Base-by-base conservation (phyloP, 2,113 vertebrate species). In the Rhynchomys soricoides region DNA sequence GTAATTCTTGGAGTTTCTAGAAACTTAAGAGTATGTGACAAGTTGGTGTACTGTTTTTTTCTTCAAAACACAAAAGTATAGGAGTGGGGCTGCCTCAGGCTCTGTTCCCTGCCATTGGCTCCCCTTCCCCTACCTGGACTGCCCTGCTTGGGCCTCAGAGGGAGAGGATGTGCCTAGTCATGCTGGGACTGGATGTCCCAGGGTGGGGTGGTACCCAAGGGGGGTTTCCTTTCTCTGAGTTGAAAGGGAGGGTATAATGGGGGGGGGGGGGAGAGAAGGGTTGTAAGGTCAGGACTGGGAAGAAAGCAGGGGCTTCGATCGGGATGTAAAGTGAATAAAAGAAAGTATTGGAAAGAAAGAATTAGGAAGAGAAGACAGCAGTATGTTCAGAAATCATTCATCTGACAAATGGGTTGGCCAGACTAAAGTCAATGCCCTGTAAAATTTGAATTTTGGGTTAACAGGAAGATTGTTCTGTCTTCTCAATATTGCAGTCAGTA, bases 1-100 rank as follows among this genome's bases (percentile, higher is more conserved):
- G 24, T 91, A 74, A 34, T 89, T 95, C 59, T 93, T 66, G 31
- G 91, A 86, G 26, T 82, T 98, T 93, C 17, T 52, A 66, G 86
- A 91, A 94, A 24, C 43, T 19, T 94, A 83, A 64, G 45, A 37
- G 12, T 77, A 87, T 71, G 70, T 81, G 50, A 78, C 43, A 88
- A 71, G 55, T 55, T 79, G 31, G 2, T 59, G 7, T 91, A 37
- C 19, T 89, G 5, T 31, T 78, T 78, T 78, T 79, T 93, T 31
- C 66, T 91, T 90, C 43, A 68, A 83, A 88, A 34, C 87, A 59
- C 40, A 40, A 85, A 92, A 86, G 81, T 68, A 7, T 16, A 37
- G 66, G 13, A 16, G 66, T 16, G 31, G 29, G 62, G 62, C 26
- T 29, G 62, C 31, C 62, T 64, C 26, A 29, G 62, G 3, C 29